These are phyloP conservation scores for Pipistrellus nathusii DNA, from an alignment of 2,797 vertebrate species.

Conservation along the genomic window DNA sequence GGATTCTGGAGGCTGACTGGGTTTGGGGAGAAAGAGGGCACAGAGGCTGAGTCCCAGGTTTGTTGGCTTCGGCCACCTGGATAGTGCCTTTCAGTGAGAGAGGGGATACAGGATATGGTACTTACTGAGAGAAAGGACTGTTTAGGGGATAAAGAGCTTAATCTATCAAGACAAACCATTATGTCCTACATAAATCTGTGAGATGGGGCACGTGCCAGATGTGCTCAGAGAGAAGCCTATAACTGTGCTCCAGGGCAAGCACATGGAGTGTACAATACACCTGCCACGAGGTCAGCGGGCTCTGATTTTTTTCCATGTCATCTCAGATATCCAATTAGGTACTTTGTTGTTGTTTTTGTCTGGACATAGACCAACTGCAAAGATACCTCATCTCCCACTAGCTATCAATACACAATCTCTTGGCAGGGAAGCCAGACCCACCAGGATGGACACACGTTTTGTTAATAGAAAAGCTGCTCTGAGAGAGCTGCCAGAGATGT, in stretches of 20 bases:
- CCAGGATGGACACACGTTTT: neutral
- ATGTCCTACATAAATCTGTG: neutral
- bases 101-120: neutral
- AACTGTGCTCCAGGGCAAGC: neutral
- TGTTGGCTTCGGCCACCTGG: neutral
- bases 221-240: neutral
- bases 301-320: neutral
- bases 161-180: neutral
- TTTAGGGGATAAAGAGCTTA: neutral
- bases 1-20: neutral
- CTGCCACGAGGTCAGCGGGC: neutral
- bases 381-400: slow-evolving; percentile 7
- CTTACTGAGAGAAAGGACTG: neutral
- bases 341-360: neutral
- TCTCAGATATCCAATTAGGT: slow-evolving; percentile 34
- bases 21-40: neutral
- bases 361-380: neutral
- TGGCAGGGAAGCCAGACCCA: neutral
- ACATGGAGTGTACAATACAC: neutral
- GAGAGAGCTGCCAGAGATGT: neutral
- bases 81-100: neutral
- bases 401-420: slow-evolving; percentile 5
- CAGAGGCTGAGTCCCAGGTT: neutral
- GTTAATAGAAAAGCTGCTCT: slow-evolving; percentile 11
- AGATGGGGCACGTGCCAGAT: neutral